Evolutionary conservation across 2,113 vertebrate species (phyloP).

Genomic region (Dasyprocta punctata): DNA sequence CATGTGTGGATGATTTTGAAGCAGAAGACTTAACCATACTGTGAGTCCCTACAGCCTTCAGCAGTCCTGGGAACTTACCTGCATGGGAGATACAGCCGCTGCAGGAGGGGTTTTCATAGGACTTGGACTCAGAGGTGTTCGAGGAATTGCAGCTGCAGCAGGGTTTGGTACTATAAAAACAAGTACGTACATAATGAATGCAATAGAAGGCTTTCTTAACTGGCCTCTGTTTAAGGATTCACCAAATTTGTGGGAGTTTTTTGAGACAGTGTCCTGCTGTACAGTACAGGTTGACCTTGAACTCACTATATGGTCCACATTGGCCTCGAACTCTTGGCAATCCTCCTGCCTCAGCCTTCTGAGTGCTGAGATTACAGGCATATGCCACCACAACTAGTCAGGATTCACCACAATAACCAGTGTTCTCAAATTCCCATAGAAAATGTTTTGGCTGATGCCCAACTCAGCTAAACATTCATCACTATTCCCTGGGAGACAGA

Average conservation of each 20-base stretch:
- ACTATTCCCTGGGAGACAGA: accelerated
- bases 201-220: background rate
- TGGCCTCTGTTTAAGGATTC: background rate
- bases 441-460: background rate
- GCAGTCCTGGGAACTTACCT: constrained; percentile 85
- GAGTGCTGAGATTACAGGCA: background rate
- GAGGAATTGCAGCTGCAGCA: constrained; percentile 89
- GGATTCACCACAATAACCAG: background rate
- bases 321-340: background rate
- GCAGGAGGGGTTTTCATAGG: constrained; percentile 97
- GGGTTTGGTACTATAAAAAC: constrained; percentile 85
- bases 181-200: background rate
- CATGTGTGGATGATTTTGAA: background rate
- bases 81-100: constrained; percentile 97
- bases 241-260: background rate
- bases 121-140: constrained; percentile 96
- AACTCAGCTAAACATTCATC: too few species aligned
- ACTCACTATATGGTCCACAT: background rate
- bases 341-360: background rate
- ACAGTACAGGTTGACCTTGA: background rate
- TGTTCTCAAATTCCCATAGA: background rate
- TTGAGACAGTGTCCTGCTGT: background rate
- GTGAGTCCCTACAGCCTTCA: background rate
- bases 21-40: background rate
- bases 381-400: background rate